Percentiles rank a stretch among this genome's conserved stretches.
Conservation (phyloP, 1,140 invertebrate genomes). For the Polypedilum vanderplanki region DNA sequence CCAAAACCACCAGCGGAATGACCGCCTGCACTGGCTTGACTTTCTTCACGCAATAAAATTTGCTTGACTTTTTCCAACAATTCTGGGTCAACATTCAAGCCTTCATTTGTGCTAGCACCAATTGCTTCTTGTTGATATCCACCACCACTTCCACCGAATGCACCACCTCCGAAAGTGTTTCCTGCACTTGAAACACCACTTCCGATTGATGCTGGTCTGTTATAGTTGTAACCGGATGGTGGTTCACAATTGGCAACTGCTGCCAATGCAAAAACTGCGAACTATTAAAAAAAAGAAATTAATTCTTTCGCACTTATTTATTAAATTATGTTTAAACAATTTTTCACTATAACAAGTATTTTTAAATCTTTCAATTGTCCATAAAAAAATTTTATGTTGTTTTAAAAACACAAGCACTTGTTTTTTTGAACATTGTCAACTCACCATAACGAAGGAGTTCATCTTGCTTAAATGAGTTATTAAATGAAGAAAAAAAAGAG, state of each 20-base stretch:
- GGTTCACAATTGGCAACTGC: conserved; percentile 54
- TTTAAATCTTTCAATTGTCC: no score
- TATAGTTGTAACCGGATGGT: conserved; percentile 57
- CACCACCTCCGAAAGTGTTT: conserved; percentile 39
- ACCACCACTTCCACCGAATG: conserved; percentile 53
- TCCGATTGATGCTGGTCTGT: conserved; percentile 50
- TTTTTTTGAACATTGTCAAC: not conserved
- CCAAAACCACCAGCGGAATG: conserved; percentile 44
- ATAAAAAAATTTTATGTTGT: no score
- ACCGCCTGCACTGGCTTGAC: conserved; percentile 47
- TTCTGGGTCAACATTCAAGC: conserved; percentile 66
- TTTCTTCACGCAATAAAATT: conserved; percentile 72
- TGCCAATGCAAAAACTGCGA: conserved; percentile 56
- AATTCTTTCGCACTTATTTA: no score
- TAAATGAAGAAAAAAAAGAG: not conserved
- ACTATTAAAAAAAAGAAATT: conserved; percentile 43
- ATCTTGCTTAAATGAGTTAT: conserved; percentile 3
- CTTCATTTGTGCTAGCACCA: conserved; percentile 66
- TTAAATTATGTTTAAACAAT: no score
- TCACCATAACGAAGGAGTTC: conserved; percentile 24
- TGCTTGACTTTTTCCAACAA: conserved; percentile 72
- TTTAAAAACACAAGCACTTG: no score
- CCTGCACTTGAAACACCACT: conserved; percentile 39
- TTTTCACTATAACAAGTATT: no score
- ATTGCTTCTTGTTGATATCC: conserved; percentile 64